Evolutionary conservation across 2,888 invertebrate species (phyloP).

Genomic region (Melanostoma mellinum): DNA sequence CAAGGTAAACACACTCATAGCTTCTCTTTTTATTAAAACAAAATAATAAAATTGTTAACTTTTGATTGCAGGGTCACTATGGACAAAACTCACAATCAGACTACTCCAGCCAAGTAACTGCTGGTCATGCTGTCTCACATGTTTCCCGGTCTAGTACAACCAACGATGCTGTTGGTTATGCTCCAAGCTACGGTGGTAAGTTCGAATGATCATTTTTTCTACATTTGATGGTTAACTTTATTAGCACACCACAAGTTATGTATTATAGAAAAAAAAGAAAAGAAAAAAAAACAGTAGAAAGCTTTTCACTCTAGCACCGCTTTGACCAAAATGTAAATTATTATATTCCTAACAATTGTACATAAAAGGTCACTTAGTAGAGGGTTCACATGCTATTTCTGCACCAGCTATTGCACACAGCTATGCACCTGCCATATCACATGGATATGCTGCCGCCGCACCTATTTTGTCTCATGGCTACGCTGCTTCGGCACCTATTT

Average conservation of each 20-base stretch:
- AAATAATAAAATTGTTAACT: neutral
- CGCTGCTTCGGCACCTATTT: conserved; percentile 71
- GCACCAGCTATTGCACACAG: conserved; percentile 72
- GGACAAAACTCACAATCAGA: conserved; percentile 82
- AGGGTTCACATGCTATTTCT: conserved; percentile 75
- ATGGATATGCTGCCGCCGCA: conserved; percentile 64
- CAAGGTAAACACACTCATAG: conserved; percentile 71
- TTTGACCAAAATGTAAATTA: conserved; percentile 51
- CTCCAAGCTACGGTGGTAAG: conserved; percentile 77
- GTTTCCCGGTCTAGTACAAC: conserved; percentile 81
- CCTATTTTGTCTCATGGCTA: conserved; percentile 50
- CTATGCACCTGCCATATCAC: conserved; percentile 68
- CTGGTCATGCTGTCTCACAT: conserved; percentile 81
- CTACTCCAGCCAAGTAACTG: conserved; percentile 81
- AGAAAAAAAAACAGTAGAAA: conserved; percentile 22
- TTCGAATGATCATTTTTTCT: conserved; percentile 6
- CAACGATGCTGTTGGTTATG: conserved; percentile 79
- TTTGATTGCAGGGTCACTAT: conserved; percentile 78
- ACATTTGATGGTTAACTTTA: neutral
- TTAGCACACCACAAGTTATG: conserved; percentile 28
- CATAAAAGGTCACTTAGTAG: conserved; percentile 76
- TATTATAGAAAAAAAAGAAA: neutral
- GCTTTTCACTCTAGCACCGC: conserved; percentile 65
- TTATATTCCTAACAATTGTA: conserved; percentile 50
- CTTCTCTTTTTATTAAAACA: conserved; percentile 17